Evolutionary conservation across 2,113 vertebrate genomes (phyloP).

Genomic region (Rhadina sibilatrix): DNA sequence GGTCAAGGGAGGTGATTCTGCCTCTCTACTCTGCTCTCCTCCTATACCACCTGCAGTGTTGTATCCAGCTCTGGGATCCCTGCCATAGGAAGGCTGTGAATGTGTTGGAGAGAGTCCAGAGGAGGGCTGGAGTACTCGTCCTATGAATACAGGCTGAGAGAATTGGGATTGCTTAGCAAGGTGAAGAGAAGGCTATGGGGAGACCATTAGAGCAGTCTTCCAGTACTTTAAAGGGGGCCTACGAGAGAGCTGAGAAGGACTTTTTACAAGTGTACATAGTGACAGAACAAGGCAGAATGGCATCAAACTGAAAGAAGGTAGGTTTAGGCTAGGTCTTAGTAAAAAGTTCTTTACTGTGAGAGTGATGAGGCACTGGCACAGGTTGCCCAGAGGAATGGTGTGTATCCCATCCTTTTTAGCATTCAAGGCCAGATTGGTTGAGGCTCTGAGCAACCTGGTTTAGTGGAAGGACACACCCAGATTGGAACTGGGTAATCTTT

Average conservation of each 20-base stretch:
- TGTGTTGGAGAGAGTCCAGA: neutral
- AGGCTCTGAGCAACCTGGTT: neutral
- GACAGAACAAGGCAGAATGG: neutral
- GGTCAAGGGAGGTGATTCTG: neutral
- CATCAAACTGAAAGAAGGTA: neutral
- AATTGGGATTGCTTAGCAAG: neutral
- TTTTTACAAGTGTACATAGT: fast-evolving
- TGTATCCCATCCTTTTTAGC: neutral
- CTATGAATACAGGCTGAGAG: neutral
- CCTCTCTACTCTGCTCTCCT: neutral
- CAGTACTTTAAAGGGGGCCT: neutral
- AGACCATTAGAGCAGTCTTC: neutral
- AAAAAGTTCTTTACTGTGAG: neutral
- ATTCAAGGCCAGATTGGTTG: neutral
- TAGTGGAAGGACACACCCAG: neutral
- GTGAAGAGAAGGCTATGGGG: neutral
- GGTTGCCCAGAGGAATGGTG: neutral
- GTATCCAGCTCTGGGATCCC: neutral
- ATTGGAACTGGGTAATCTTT: neutral
- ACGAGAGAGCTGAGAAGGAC: neutral
- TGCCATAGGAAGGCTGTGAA: neutral
- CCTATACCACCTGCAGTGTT: neutral
- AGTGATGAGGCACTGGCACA: neutral
- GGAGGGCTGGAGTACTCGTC: neutral
- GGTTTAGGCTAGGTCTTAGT: neutral